Evolutionary conservation across 2,113 vertebrate genomes (phyloP), one percentile per base, ranked within the genome.

Genomic region (Triplophysa dalaica): DNA sequence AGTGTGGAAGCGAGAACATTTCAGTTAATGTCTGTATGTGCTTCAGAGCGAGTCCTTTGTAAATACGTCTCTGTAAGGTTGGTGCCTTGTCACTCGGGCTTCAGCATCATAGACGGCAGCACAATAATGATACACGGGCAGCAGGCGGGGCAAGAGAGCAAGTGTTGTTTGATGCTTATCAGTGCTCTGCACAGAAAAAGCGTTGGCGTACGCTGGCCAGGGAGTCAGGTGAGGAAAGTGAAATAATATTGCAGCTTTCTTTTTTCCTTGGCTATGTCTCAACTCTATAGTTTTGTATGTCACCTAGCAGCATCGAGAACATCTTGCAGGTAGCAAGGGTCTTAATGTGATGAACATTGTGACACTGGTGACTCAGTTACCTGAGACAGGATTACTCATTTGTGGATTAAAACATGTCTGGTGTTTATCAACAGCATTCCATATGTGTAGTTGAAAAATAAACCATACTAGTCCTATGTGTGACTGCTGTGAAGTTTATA

Each of bases 11-110:
- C 2, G 45, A 29, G 58, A 54, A 48, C 21, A 67, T 63, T 54
- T 50, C 43, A 24, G 72, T 70, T 26, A 64, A 68, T 24, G 41
- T 63, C 56, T 70, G 38, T 78, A 16, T 45, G 24, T 72, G 50
- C 24, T 69, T 72, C 52, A 11, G 7, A 14, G 6, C 19, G 8
- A 74, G 58, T 24, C 70, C 70, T 74, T 13, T 22, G 54, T 41
- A 38, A 63, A 63, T 63, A 75, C 17, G 33, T 50, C 22, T 17
- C 50, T 52, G 4, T 17, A 4, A 0, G 1, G 16, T 52, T 16
- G 50, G 50, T 16, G 14, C 43, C 73, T 50, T 54, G 75, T 52
- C 24, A 21, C 26, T 38, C 9, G 62, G 43, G 61, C 24, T 52
- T 16, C 19, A 48, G 19, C 62, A 50, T 19, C 45, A 52, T 54